Percentiles rank a stretch among this genome's conserved stretches.
phyloP scores from a whole-genome alignment of 1,140 invertebrate genomes.

The Bombus soroeensis region DNA sequence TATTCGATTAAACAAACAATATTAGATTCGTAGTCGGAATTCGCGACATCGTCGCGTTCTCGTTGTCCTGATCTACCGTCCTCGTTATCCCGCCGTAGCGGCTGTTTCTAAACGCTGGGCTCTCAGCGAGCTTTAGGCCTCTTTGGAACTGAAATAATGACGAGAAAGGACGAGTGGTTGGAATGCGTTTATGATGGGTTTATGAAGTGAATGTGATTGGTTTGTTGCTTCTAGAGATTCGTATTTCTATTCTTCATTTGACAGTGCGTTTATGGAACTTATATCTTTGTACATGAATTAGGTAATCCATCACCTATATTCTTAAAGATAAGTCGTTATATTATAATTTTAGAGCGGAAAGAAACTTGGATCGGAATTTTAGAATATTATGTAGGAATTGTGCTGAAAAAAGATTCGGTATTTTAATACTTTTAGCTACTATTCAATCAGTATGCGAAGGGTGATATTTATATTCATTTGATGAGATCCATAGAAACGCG shows the following conservation, averaged over 20 bases:
- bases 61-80: slow-evolving; percentile 10
- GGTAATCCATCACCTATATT: too few relatives aligned
- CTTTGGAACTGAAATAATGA: not conserved
- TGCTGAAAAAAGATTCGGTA: too few relatives aligned
- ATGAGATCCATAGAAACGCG: too few relatives aligned
- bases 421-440: too few relatives aligned
- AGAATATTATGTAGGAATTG: too few relatives aligned
- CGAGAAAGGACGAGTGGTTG: not conserved
- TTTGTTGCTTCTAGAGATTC: not conserved
- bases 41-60: slow-evolving; percentile 23
- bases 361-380: too few relatives aligned
- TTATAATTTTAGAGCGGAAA: too few relatives aligned
- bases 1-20: slow-evolving; percentile 81
- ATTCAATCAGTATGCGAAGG: too few relatives aligned
- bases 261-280: not conserved
- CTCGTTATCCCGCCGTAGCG: not conserved
- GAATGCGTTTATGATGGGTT: not conserved
- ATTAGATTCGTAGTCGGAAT: slow-evolving; percentile 76
- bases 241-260: too few relatives aligned
- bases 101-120: not conserved
- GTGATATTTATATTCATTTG: too few relatives aligned
- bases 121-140: not conserved
- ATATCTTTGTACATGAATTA: too few relatives aligned
- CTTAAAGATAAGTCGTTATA: too few relatives aligned
- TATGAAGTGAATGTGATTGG: not conserved